Base-by-base conservation (phyloP, 2,888 invertebrate genomes). In the Aromia moschata region DNA sequence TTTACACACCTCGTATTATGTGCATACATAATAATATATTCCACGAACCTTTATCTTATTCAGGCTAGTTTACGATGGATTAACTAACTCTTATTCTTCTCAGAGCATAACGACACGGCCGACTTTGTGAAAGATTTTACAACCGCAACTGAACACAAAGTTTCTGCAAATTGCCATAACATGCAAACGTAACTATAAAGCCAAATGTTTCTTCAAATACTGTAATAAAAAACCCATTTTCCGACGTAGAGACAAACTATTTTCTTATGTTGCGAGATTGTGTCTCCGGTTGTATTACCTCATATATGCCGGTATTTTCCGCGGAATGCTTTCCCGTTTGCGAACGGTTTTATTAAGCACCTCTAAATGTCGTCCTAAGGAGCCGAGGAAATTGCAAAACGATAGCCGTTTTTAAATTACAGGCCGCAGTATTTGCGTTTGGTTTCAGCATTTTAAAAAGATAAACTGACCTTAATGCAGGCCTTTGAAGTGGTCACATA, bases 161-260 rank as follows among this genome's bases (percentile, higher is more conserved):
- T 61, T 67, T 62, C 57, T 57, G 54, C 59, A 66, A 70, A 68
- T 70, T 65, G 65, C 61, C 55, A 49, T 61, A 60, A 68, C 64
- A 65, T 67, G 64, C 67, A 60, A 65, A 68, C 57, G 52, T 61
- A 59, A 58, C 62, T 67, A 60, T 63, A 63, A 66, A 65, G 59
- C 54, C 63, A 55, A 70, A 70, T 64, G 66, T 67, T 67, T 65
- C 57, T 60, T 59, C 56, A 62, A 69, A 69, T 69, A 69, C 67
- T 67, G 61, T 53, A 70, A 68, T 68, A 68, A 65, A 68, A 68
- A 69, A 67, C 58, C 64, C 59, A 69, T 69, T 70, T 60, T 46
- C 58, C 58, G 52, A 15, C 63, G 57, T 62, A 65, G 60, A 67
- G 66, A 64, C 66, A 61, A 68, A 61, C 60, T 61, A 56, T 59